Conservation (phyloP, 1,140 invertebrate species). For the Lucilia cuprina region DNA sequence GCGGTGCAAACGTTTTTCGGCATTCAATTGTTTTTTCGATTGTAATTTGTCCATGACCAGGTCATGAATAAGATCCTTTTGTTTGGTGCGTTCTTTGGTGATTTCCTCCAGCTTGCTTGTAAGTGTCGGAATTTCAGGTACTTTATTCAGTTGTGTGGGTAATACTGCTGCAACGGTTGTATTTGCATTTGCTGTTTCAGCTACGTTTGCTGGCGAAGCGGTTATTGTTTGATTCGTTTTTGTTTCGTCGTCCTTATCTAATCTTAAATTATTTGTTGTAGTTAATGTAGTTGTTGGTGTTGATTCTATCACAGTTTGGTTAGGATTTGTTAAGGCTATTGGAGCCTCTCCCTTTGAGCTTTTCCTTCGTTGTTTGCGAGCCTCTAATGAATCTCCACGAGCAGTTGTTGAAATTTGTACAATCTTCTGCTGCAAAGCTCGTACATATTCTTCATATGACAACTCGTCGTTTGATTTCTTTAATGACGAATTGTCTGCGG, state of each 20-base stretch:
- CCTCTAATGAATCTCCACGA: constrained; percentile 71
- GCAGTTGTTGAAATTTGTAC: constrained; percentile 73
- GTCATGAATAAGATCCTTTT: constrained; percentile 77
- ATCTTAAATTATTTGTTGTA: constrained; percentile 21
- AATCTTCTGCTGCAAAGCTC: constrained; percentile 72
- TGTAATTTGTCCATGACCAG: constrained; percentile 80
- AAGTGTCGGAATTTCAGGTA: constrained; percentile 57
- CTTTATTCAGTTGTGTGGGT: constrained; percentile 46
- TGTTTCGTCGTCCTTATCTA: constrained; percentile 29
- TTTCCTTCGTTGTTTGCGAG: constrained; percentile 71
- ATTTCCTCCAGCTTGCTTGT: constrained; percentile 68
- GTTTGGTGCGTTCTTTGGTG: constrained; percentile 71
- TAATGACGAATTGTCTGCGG: neutral
- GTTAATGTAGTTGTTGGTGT: constrained; percentile 23
- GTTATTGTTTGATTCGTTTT: constrained; percentile 12
- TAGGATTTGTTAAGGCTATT: constrained; percentile 42
- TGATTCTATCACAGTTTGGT: constrained; percentile 60
- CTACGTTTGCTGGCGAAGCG: neutral
- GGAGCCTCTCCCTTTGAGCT: constrained; percentile 65
- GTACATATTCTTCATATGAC: constrained; percentile 71
- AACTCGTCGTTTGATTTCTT: constrained; percentile 49
- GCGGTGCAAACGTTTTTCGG: constrained; percentile 66
- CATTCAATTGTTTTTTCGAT: constrained; percentile 71
- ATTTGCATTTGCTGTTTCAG: constrained; percentile 22
- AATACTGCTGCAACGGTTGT: constrained; percentile 40